Evolutionary conservation across 2,113 vertebrate species (phyloP).

Genomic region (Hypocryptadius cinnamomeus): DNA sequence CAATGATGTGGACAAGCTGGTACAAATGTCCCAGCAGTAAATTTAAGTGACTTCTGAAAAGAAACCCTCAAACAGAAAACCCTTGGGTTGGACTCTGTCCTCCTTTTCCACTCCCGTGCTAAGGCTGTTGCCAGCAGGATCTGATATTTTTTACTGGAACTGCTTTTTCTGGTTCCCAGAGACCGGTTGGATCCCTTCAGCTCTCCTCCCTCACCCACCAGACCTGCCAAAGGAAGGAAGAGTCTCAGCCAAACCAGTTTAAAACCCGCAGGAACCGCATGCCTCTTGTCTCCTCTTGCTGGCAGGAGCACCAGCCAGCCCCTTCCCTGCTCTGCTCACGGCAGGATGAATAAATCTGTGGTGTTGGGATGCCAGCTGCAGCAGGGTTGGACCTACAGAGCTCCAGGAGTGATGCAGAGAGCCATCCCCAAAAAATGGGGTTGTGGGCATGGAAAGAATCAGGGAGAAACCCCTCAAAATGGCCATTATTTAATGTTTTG

Average conservation of each 20-base stretch:
- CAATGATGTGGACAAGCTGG: neutral
- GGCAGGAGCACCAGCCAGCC: neutral
- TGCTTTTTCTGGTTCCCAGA: conserved; percentile 42
- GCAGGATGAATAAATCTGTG: neutral
- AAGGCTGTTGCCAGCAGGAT: neutral
- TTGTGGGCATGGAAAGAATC: neutral
- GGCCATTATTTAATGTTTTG: neutral
- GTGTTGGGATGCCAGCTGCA: neutral
- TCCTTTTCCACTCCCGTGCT: neutral
- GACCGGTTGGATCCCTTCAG: neutral
- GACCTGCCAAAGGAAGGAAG: neutral
- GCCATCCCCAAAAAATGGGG: neutral
- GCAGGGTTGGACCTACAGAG: neutral
- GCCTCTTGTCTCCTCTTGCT: neutral
- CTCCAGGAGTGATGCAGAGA: neutral
- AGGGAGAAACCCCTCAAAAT: neutral
- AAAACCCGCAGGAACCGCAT: neutral
- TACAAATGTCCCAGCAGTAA: neutral
- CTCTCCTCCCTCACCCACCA: neutral
- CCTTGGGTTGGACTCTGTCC: neutral
- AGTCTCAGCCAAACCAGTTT: neutral
- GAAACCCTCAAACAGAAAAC: neutral
- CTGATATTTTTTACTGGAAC: neutral
- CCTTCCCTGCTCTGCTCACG: neutral
- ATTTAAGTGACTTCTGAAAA: neutral